Percentiles rank a stretch among this genome's conserved stretches.
These are phyloP conservation scores for Conger conger DNA, from an alignment of 2,113 vertebrate genomes.

Conservation along the genomic window DNA sequence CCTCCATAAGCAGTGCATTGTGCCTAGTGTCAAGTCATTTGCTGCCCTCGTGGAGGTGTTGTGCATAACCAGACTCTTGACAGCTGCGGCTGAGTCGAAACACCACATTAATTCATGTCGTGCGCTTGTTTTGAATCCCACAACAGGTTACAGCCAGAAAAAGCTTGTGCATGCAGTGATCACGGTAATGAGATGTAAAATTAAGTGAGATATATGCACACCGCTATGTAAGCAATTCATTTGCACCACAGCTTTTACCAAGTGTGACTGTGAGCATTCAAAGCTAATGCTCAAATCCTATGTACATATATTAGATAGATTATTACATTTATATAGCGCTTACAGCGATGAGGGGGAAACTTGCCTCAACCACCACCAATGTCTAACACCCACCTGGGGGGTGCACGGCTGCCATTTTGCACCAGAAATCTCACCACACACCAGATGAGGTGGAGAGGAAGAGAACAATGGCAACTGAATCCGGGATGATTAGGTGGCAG, in stretches of 20 bases:
- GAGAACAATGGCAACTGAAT: too few species aligned
- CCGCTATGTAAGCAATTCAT: constrained; percentile 38
- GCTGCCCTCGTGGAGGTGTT: constrained; percentile 11
- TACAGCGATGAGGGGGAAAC: too few species aligned
- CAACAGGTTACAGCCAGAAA: constrained; percentile 57
- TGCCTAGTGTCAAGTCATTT: constrained; percentile 47
- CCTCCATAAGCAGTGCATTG: constrained; percentile 57
- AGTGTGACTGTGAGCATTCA: not conserved
- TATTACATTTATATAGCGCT: too few species aligned
- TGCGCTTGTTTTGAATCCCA: constrained; percentile 51
- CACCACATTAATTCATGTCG: constrained; percentile 60
- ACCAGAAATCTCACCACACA: too few species aligned
- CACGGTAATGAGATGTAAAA: constrained; percentile 56
- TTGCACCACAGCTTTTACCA: not conserved
- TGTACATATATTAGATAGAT: too few species aligned
- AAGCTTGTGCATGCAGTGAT: constrained; percentile 46
- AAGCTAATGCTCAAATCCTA: not conserved
- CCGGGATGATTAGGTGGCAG: too few species aligned
- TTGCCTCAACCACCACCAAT: too few species aligned
- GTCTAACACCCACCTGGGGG: too few species aligned
- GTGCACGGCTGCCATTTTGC: too few species aligned
- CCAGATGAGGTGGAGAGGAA: too few species aligned
- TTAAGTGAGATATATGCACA: constrained; percentile 43
- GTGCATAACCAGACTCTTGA: constrained; percentile 45
- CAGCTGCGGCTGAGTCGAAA: constrained; percentile 60